A percentile compares a stretch with the other conserved stretches of the same genome.
Evolutionary conservation across 2,113 vertebrate genomes (phyloP).

Genomic region (Pao palembangensis): DNA sequence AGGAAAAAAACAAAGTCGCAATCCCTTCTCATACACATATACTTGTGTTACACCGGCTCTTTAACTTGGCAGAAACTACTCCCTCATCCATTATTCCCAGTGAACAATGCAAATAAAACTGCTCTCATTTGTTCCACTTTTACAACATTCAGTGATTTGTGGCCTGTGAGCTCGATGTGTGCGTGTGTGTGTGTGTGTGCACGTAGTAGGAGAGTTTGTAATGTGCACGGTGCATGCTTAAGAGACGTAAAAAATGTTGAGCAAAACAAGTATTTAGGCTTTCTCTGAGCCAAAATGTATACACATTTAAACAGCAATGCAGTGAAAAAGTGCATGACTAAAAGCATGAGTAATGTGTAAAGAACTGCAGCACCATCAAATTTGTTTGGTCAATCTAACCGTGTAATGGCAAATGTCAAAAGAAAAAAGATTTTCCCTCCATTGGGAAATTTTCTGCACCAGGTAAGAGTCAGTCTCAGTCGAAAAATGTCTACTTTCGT

Average conservation of each 20-base stretch:
- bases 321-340: conserved; percentile 17
- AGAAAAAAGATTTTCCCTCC: no score
- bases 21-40: conserved; percentile 11
- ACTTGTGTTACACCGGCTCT: conserved; percentile 28
- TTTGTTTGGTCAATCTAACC: no score
- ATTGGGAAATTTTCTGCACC: no score
- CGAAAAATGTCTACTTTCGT: no score
- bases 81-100: conserved; percentile 40
- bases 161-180: conserved; percentile 30
- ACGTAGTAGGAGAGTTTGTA: not conserved
- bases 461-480: no score
- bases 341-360: conserved; percentile 11
- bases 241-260: no score
- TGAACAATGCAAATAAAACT: conserved; percentile 62
- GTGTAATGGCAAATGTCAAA: not conserved
- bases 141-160: conserved; percentile 51
- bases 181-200: conserved; percentile 1
- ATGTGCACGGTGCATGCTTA: not conserved
- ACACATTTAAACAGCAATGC: not conserved
- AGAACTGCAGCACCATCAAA: not conserved
- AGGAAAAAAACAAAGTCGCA: conserved; percentile 31
- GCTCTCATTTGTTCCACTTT: conserved; percentile 56
- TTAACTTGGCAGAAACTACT: conserved; percentile 37
- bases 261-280: no score
- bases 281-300: not conserved